Evolutionary conservation across 2,113 vertebrate genomes (phyloP).

Genomic region (pig (Sus scrofa)): T2T-Sscrofa CM000830.6:76042001-76042500

Average conservation of each 20-base stretch:
- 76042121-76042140: background rate
- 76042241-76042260: background rate
- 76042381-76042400: background rate
- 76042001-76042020: background rate
- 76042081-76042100: background rate
- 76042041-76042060: background rate
- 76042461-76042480: background rate
- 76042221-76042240: constrained; percentile 34
- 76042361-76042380: background rate
- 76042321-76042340: constrained; percentile 15
- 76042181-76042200: constrained; percentile 9
- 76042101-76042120: background rate
- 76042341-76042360: background rate
- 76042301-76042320: constrained; percentile 22
- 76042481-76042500: background rate
- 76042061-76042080: constrained; percentile 9
- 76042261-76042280: background rate
- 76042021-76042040: background rate
- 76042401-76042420: constrained; percentile 4
- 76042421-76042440: background rate
- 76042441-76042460: background rate
- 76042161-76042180: background rate
- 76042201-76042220: background rate
- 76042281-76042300: background rate
- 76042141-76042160: background rate